Conservation (phyloP, 1,140 invertebrate species). For the Diuraphis noxia region DNA sequence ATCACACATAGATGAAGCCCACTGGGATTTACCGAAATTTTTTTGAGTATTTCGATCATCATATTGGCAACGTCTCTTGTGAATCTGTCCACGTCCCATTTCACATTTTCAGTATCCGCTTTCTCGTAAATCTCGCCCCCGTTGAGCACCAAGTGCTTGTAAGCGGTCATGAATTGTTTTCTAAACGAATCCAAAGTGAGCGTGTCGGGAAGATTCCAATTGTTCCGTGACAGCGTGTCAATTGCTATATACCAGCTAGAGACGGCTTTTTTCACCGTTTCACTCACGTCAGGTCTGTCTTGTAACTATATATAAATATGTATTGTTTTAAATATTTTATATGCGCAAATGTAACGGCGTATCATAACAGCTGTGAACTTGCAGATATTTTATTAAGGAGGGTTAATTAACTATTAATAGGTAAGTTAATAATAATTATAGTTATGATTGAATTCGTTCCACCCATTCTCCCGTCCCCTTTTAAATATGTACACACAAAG, state of each 20-base stretch:
- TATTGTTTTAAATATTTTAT: neutral
- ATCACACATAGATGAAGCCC: neutral
- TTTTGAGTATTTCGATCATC: neutral
- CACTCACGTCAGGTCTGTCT: neutral
- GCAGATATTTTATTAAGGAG: neutral
- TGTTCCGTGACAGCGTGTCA: neutral
- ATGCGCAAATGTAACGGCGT: neutral
- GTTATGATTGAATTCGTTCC: too few species aligned
- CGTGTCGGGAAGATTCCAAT: neutral
- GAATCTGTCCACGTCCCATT: neutral
- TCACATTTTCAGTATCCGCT: neutral
- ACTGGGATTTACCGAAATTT: neutral
- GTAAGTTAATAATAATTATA: too few species aligned
- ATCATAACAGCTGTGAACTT: neutral
- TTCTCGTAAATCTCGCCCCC: neutral
- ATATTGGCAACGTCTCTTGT: neutral
- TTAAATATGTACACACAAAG: too few species aligned
- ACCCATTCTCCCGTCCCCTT: too few species aligned
- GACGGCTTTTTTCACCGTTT: neutral
- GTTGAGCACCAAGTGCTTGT: constrained; percentile 3
- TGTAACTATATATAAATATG: neutral
- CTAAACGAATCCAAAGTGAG: neutral
- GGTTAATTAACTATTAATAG: too few species aligned
- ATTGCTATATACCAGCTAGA: neutral
- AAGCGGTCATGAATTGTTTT: neutral